Evolutionary conservation across 2,888 invertebrate species (phyloP), one percentile per base, ranked within the genome.

Genomic region (Hypolimnas misippus): DNA sequence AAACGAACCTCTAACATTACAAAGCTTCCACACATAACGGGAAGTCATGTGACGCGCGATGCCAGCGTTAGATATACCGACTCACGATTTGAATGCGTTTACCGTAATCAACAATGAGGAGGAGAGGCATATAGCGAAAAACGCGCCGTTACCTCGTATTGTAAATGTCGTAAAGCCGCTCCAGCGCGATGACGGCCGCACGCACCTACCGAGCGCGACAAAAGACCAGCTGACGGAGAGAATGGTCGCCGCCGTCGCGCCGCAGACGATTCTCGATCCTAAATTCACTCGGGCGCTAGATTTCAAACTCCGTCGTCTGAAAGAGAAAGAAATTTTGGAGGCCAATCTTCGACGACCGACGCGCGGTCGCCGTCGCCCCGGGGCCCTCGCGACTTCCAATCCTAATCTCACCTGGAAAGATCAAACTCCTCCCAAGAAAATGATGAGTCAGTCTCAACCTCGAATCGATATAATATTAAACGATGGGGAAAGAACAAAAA

Each of bases 221-320:
- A 35, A 55, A 35, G 52, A 64, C 12, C 61, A 51, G 61, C 29
- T 53, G 60, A 60, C 62, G 29, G 66, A 60, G 46, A 63, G 44
- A 16, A 58, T 59, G 65, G 63, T 67, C 66, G 73, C 71, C 66
- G 71, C 72, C 69, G 40, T 67, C 70, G 40, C 63, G 56, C 76
- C 72, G 21, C 79, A 79, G 66, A 79, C 86, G 29, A 82, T 87
- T 52, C 78, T 89, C 63, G 89, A 91, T 67, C 87, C 89, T 17
- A 93, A 94, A 72, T 96, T 96, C 81, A 94, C 94, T 65, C 94
- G 94, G 73, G 94, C 95, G 58, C 90, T 96, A 64, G 96, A 96
- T 79, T 94, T 94, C 44, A 96, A 96, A 80, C 85, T 96, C 63
- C 92, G 94, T 35, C 94, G 94, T 62, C 91, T 96, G 55, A 95